Conservation (phyloP, 2,797 vertebrate species). For the Emydoidea blandingii region DNA sequence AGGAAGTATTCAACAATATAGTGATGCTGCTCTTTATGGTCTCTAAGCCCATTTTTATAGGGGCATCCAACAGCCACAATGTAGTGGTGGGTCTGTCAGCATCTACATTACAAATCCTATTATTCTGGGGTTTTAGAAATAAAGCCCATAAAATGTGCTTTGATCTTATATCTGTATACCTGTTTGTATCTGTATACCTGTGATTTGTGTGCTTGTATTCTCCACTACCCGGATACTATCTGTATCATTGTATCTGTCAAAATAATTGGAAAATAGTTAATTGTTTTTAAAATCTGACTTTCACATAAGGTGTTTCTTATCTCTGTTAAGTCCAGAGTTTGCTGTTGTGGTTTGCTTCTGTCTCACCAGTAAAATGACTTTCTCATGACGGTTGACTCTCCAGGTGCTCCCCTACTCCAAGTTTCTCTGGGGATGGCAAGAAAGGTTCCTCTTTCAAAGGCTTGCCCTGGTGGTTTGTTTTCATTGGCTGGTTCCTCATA, state of each 20-base stretch:
- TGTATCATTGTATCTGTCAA: background rate
- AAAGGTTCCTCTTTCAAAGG: constrained; percentile 75
- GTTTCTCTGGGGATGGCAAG: constrained; percentile 75
- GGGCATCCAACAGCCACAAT: constrained; percentile 17
- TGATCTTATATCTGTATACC: constrained; percentile 3
- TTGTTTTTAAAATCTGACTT: background rate
- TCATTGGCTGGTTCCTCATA: constrained; percentile 92
- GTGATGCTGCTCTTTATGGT: constrained; percentile 6
- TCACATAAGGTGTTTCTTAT: background rate
- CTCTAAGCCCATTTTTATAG: background rate
- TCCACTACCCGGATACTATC: background rate
- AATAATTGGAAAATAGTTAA: background rate
- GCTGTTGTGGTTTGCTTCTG: background rate
- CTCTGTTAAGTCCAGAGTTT: background rate
- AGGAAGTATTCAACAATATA: constrained; percentile 2
- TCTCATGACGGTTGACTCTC: constrained; percentile 28
- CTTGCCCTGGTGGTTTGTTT: constrained; percentile 95
- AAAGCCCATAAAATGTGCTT: background rate
- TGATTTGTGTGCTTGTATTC: background rate
- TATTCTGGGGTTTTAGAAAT: background rate
- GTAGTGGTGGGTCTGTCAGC: background rate
- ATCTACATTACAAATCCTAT: constrained; percentile 4
- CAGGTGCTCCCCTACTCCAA: constrained; percentile 70
- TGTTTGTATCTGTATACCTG: background rate
- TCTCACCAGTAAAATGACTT: background rate